Evolutionary conservation across 1,140 invertebrate species (phyloP).

Genomic region (Caerostris extrusa): DNA sequence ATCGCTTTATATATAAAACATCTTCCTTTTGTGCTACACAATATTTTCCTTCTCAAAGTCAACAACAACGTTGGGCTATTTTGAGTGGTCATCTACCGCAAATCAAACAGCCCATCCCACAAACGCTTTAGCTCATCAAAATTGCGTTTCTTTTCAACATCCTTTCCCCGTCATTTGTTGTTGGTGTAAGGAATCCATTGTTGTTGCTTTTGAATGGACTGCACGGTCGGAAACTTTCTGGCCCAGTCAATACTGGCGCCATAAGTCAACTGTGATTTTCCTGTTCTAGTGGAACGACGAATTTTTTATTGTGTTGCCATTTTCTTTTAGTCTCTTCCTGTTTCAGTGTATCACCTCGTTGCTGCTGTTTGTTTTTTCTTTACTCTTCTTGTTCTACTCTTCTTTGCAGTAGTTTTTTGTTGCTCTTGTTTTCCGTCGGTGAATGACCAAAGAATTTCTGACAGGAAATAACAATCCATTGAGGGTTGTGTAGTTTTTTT

Average conservation of each 20-base stretch:
- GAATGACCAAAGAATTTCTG: neutral
- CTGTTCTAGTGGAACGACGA: neutral
- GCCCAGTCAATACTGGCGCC: constrained; percentile 39
- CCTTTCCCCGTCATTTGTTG: constrained; percentile 45
- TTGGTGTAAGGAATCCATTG: constrained; percentile 69
- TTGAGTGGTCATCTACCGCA: constrained; percentile 53
- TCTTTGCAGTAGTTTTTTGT: no score
- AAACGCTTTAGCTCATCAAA: constrained; percentile 64
- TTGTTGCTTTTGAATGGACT: constrained; percentile 7
- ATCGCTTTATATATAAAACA: neutral
- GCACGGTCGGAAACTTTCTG: neutral
- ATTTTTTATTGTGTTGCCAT: constrained; percentile 38
- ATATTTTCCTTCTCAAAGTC: constrained; percentile 31
- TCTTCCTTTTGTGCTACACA: neutral
- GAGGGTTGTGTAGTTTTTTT: no score
- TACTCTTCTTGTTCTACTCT: no score
- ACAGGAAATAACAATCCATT: neutral
- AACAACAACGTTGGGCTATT: neutral
- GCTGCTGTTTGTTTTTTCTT: neutral
- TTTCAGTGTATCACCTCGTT: constrained; percentile 34
- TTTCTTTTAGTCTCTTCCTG: constrained; percentile 34
- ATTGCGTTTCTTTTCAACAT: constrained; percentile 65
- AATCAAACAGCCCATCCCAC: constrained; percentile 59
- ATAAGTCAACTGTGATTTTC: constrained; percentile 62
- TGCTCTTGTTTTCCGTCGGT: neutral